Base-by-base conservation (phyloP, 37 sponge, comb jelly and placozoan genomes). In the Chondrilla cf. caribensis region DNA sequence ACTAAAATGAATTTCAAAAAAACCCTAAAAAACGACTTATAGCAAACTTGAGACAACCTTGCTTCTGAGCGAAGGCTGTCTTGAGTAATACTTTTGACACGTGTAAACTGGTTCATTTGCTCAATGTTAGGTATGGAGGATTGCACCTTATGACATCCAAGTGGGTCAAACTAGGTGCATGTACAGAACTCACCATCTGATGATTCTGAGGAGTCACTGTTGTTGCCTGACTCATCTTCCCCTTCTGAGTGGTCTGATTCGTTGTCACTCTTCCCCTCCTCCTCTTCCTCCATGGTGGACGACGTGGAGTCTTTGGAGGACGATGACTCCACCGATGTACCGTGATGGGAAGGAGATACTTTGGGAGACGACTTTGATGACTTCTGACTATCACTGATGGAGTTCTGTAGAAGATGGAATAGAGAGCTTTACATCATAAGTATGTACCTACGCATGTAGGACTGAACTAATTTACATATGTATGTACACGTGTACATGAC, bases 191-290 rank as follows among this genome's bases (percentile, higher is more conserved):
- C 8, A 62, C 64, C 64, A 28, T 62, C 64, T 19, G 29, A 29
- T 29, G 64, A 62, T 7, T 29, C 64, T 81, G 84, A 83, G 7
- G 82, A 82, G 51, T 64, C 54, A 33, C 81, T 84, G 58, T 60
- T 39, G 8, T 38, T 42, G 36, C 60, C 60, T 0, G 76, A 58
- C 65, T 77, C 60, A 2, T 76, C 82, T 36, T 86, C 82, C 7
- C 54, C 51, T 7, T 60, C 79, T 36, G 64, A 62, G 15, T n/a
- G 64, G 5, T 62, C 64, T 62, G 15, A 73, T 6, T 73, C 76
- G 19, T 73, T 22, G 5, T 73, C 76, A 18, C 38, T 73, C 38
- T 79, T 59, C 2, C 29, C 25, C 19, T 70, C 62, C 60, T 40
- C 70, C 21, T 73, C 54, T 38, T 58, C 68, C 36, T 28, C 58